phyloP scores from a whole-genome alignment of 2,888 invertebrate genomes.

The Nemoura dubitans region DNA sequence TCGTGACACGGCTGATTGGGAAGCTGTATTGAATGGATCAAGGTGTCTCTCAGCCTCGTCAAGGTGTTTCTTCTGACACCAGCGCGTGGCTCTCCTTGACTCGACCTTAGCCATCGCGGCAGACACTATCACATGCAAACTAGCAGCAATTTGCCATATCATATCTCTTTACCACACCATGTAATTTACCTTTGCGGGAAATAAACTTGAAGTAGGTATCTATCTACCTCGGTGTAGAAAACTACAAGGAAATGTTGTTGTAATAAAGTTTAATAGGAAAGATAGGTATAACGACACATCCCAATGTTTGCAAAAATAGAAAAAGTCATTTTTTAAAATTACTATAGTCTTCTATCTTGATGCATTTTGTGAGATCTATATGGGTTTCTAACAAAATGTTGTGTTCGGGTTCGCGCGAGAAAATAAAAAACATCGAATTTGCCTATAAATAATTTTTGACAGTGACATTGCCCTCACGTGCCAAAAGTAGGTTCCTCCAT shows the following conservation, averaged over 20 bases:
- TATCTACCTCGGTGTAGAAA: not conserved
- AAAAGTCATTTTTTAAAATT: too few species aligned
- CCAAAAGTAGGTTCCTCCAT: not conserved
- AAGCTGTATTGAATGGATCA: not conserved
- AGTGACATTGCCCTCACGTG: not conserved
- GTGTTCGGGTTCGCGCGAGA: too few species aligned
- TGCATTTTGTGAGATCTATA: too few species aligned
- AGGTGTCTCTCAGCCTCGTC: not conserved
- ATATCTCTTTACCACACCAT: not conserved
- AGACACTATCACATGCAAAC: not conserved
- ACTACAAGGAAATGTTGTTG: not conserved
- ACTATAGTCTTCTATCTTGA: too few species aligned
- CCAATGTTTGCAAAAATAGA: too few species aligned
- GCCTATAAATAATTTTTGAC: too few species aligned
- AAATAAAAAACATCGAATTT: too few species aligned
- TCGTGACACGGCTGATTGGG: not conserved
- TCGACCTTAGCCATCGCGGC: not conserved
- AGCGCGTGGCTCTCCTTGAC: not conserved
- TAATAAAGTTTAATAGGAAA: not conserved
- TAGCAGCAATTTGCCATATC: not conserved
- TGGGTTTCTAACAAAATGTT: too few species aligned
- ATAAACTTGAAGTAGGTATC: not conserved
- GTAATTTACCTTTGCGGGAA: not conserved
- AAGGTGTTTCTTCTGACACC: not conserved
- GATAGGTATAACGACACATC: not conserved